Conservation (phyloP, 1,140 invertebrate genomes). For the Trinorchestia longiramus region DNA sequence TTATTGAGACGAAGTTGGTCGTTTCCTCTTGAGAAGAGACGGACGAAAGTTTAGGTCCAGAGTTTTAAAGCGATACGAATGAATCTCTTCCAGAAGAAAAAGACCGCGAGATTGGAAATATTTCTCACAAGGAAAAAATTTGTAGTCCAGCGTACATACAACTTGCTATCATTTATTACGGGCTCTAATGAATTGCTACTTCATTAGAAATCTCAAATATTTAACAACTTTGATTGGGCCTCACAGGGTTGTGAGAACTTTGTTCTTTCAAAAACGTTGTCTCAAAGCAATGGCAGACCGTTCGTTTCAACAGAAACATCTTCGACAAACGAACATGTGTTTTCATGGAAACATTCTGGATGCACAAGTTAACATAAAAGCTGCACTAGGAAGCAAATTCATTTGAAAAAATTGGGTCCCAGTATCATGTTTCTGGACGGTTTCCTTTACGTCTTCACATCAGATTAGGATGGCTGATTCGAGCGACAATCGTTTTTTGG, state of each 20-base stretch:
- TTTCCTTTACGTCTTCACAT: background rate
- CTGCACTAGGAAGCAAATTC: background rate
- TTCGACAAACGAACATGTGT: background rate
- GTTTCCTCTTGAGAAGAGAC: conserved; percentile 55
- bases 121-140: background rate
- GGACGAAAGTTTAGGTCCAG: conserved; percentile 38
- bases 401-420: background rate
- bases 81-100: conserved; percentile 50
- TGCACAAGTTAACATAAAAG: background rate
- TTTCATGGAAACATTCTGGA: background rate
- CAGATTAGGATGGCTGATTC: background rate
- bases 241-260: background rate
- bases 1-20: conserved; percentile 51
- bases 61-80: conserved; percentile 54
- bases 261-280: background rate
- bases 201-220: conserved; percentile 1
- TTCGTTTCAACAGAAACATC: background rate
- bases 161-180: conserved; percentile 6
- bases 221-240: background rate
- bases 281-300: background rate
- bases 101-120: conserved; percentile 19
- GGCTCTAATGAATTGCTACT: background rate
- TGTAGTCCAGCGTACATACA: conserved; percentile 10
- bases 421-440: background rate
- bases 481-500: background rate